Evolutionary conservation across 2,113 vertebrate genomes (phyloP).

Genomic region (Nannospalax galili): DNA sequence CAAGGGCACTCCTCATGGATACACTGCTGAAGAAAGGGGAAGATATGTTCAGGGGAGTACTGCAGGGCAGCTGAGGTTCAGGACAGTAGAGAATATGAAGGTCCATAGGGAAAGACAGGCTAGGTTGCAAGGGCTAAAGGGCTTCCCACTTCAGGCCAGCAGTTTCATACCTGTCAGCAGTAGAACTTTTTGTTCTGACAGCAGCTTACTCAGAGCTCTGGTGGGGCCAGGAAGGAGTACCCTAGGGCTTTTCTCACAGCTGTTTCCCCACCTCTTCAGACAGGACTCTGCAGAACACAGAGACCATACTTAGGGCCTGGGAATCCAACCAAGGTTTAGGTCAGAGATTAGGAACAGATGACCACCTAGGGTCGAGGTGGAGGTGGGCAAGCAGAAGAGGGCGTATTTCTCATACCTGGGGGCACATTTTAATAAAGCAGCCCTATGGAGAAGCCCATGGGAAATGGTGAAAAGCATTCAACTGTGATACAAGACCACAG

Average conservation of each 20-base stretch:
- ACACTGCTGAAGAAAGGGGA: background rate
- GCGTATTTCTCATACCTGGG: background rate
- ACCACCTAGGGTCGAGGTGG: background rate
- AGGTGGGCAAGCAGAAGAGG: background rate
- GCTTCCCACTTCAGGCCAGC: background rate
- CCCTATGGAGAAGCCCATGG: background rate
- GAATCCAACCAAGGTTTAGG: background rate
- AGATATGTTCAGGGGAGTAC: background rate
- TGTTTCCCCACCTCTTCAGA: background rate
- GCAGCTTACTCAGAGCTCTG: background rate
- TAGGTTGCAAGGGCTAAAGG: background rate
- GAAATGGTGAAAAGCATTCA: background rate
- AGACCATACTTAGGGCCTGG: background rate
- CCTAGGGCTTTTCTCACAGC: background rate
- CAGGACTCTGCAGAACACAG: background rate
- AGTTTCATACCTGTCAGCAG: background rate
- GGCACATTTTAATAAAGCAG: slow-evolving; percentile 6
- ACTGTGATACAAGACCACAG: background rate
- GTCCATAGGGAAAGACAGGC: background rate
- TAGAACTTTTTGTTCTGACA: background rate
- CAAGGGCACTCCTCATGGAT: background rate
- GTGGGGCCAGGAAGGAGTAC: background rate
- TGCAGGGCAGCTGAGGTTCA: no score
- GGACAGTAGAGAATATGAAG: background rate
- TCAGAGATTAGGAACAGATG: background rate